Percentiles rank a stretch among this genome's conserved stretches.
Conservation (phyloP, 2,888 invertebrate genomes). For the Lingula anatina region DNA sequence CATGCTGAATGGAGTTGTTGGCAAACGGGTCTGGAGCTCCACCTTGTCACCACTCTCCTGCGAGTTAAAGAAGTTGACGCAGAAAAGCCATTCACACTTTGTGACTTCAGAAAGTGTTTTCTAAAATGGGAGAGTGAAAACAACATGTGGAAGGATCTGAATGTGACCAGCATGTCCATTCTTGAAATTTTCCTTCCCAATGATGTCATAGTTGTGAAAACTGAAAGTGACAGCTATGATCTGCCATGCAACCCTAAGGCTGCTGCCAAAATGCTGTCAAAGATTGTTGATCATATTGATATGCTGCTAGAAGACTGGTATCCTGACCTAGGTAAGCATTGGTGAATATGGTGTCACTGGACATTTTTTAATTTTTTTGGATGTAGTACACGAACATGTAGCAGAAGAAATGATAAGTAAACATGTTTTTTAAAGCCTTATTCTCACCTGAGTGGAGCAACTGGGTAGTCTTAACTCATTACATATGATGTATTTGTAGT, state of each 20-base stretch:
- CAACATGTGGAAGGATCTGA: slow-evolving; percentile 83
- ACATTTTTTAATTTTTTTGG: too few relatives aligned
- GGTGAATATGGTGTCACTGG: too few relatives aligned
- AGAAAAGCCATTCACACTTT: slow-evolving; percentile 52
- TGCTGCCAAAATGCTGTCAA: slow-evolving; percentile 55
- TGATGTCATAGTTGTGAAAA: slow-evolving; percentile 24
- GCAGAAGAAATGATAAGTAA: too few relatives aligned
- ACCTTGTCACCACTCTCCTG: slow-evolving; percentile 75
- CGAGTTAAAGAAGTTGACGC: slow-evolving; percentile 76
- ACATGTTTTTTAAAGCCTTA: too few relatives aligned
- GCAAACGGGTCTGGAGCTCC: slow-evolving; percentile 72
- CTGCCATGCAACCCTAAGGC: slow-evolving; percentile 12
- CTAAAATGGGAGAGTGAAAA: slow-evolving; percentile 67
- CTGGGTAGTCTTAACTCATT: too few relatives aligned
- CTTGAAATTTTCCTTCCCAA: slow-evolving; percentile 65
- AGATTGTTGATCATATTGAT: slow-evolving; percentile 93
- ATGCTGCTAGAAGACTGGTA: slow-evolving; percentile 97
- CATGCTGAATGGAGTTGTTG: slow-evolving; percentile 36
- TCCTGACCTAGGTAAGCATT: slow-evolving; percentile 63
- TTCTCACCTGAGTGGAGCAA: too few relatives aligned
- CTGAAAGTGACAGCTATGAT: too few relatives aligned
- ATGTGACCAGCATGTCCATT: slow-evolving; percentile 73
- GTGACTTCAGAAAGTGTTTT: slow-evolving; percentile 55
- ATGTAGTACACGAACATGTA: too few relatives aligned
- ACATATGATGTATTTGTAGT: too few relatives aligned